A percentile compares a stretch with the other conserved stretches of the same genome.
These are phyloP conservation scores for Anolis sagrei DNA, from an alignment of 2,113 vertebrate genomes.

Conservation along the genomic window DNA sequence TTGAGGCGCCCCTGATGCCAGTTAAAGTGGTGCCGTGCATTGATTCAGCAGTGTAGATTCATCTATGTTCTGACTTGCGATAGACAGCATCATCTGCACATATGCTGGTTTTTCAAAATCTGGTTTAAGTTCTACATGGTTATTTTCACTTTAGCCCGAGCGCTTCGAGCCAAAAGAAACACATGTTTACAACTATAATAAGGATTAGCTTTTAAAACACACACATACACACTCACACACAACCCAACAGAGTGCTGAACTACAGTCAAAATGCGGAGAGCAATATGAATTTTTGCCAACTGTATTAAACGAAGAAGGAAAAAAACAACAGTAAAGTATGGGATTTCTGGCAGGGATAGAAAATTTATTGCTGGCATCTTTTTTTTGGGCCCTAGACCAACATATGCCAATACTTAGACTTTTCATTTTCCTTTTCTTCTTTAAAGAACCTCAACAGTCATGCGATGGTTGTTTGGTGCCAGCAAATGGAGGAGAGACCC, in stretches of 20 bases:
- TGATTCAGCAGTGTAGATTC: no score
- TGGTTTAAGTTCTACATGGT: constrained; percentile 50
- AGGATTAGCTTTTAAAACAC: constrained; percentile 66
- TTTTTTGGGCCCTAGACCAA: constrained; percentile 67
- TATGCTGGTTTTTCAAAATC: neutral
- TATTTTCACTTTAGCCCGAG: constrained; percentile 64
- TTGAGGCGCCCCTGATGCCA: no score
- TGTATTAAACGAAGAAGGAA: constrained; percentile 69
- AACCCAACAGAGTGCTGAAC: constrained; percentile 61
- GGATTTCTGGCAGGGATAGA: constrained; percentile 74
- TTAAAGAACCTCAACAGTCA: neutral
- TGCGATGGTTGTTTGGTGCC: constrained; percentile 5
- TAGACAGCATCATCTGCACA: neutral
- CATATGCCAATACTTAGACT: constrained; percentile 74
- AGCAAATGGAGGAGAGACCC: constrained; percentile 71
- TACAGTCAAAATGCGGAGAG: constrained; percentile 71
- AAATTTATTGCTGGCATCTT: constrained; percentile 70
- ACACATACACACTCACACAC: neutral
- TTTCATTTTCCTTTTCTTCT: constrained; percentile 65
- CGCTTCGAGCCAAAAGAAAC: constrained; percentile 69
- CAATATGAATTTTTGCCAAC: constrained; percentile 74
- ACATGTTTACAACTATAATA: constrained; percentile 74
- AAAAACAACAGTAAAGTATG: constrained; percentile 62
- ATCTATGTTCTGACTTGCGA: no score
- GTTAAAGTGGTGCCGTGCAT: no score